phyloP scores from a whole-genome alignment of 2,888 invertebrate genomes.

The Synergus japonicus region DNA sequence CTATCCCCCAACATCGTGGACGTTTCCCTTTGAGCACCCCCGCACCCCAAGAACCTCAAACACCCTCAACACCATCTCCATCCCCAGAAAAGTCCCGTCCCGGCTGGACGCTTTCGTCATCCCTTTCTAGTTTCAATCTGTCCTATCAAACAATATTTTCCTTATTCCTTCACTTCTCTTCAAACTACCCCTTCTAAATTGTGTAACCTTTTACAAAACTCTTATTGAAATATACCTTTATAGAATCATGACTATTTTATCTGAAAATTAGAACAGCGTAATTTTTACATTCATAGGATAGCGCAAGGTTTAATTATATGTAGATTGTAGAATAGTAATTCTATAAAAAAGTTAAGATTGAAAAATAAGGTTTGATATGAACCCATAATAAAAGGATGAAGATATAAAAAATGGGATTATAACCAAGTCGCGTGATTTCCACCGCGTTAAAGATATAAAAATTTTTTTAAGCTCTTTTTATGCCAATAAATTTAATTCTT shows the following conservation, averaged over 20 bases:
- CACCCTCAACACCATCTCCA: constrained; percentile 54
- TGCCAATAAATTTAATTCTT: background rate
- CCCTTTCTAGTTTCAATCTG: background rate
- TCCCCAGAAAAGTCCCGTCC: constrained; percentile 31
- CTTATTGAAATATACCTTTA: too few relatives aligned
- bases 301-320: too few relatives aligned
- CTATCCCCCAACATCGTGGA: constrained; percentile 55
- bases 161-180: background rate
- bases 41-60: constrained; percentile 50
- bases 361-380: background rate
- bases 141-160: background rate
- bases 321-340: too few relatives aligned
- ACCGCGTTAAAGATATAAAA: too few relatives aligned
- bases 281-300: too few relatives aligned
- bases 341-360: background rate
- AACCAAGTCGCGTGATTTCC: background rate
- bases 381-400: background rate
- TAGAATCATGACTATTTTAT: too few relatives aligned
- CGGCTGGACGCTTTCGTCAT: constrained; percentile 31
- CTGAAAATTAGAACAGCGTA: too few relatives aligned
- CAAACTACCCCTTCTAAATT: background rate
- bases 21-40: constrained; percentile 47
- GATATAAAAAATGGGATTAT: background rate
- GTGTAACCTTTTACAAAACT: background rate
- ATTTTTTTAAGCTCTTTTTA: too few relatives aligned